Evolutionary conservation across 2,113 vertebrate species (phyloP).

Genomic region (Phoxinus phoxinus): DNA sequence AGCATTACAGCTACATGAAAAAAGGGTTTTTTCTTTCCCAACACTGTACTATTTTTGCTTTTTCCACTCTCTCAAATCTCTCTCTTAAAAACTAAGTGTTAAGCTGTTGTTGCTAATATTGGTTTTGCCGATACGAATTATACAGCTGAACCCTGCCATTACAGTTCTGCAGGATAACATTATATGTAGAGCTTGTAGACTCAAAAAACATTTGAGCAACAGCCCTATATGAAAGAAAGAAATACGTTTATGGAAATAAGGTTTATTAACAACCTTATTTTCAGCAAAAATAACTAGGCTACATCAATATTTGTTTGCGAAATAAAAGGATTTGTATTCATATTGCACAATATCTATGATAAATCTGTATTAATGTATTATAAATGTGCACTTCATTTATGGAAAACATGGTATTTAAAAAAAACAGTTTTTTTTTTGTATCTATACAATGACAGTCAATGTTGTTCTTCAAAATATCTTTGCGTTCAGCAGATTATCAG

Average conservation of each 20-base stretch:
- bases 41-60: not conserved
- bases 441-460: not conserved
- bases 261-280: not conserved
- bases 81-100: not conserved
- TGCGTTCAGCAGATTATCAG: not conserved
- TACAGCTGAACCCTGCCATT: not conserved
- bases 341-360: no score
- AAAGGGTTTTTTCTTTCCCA: not conserved
- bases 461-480: not conserved
- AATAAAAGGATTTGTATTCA: no score
- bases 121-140: not conserved
- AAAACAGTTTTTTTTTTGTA: no score
- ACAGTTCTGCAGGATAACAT: not conserved
- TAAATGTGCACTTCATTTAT: no score
- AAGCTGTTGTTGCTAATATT: not conserved
- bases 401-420: no score
- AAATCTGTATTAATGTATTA: no score
- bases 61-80: not conserved
- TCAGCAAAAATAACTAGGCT: not conserved
- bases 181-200: not conserved
- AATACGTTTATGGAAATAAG: not conserved
- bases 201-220: not conserved
- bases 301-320: no score
- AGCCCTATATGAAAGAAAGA: not conserved
- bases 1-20: constrained; percentile 12